Percentiles rank a stretch among this genome's conserved stretches.
phyloP scores from a whole-genome alignment of 2,888 invertebrate genomes.

The Selenia dentaria region DNA sequence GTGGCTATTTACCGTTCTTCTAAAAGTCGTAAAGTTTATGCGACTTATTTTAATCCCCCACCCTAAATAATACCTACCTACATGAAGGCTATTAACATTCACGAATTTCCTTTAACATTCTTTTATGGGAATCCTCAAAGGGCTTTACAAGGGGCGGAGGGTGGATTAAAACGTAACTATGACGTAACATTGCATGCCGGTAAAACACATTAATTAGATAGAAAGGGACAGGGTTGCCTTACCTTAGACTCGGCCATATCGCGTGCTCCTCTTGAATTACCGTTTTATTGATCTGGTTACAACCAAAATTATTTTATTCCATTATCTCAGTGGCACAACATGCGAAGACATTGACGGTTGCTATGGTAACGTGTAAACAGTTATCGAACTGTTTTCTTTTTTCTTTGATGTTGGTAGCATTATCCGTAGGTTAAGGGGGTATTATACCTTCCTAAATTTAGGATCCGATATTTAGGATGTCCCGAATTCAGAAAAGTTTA shows the following conservation, averaged over 20 bases:
- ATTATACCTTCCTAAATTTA: no score
- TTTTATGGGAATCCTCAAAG: constrained; percentile 1
- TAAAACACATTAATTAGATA: constrained; percentile 69
- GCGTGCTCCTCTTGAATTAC: constrained; percentile 74
- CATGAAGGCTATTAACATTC: constrained; percentile 1
- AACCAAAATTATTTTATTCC: constrained; percentile 73
- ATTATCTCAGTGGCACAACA: constrained; percentile 66
- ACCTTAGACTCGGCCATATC: constrained; percentile 76
- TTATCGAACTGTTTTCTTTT: constrained; percentile 46
- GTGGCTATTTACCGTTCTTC: no score
- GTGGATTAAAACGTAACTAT: constrained; percentile 23
- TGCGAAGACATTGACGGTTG: constrained; percentile 59
- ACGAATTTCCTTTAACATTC: background rate
- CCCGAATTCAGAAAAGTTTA: no score
- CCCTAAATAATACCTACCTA: background rate
- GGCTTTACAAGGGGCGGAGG: background rate
- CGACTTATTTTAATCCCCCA: background rate
- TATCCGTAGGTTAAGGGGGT: no score
- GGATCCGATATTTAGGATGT: no score
- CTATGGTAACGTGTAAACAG: constrained; percentile 56
- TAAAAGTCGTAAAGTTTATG: background rate
- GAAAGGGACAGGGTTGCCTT: constrained; percentile 55
- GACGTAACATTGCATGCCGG: constrained; percentile 56
- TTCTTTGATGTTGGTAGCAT: constrained; percentile 6
- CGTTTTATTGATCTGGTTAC: constrained; percentile 74